A percentile compares a stretch with the other conserved stretches of the same genome.
Evolutionary conservation across 2,113 vertebrate species (phyloP).

Genomic region (Tilapia sparmanii): DNA sequence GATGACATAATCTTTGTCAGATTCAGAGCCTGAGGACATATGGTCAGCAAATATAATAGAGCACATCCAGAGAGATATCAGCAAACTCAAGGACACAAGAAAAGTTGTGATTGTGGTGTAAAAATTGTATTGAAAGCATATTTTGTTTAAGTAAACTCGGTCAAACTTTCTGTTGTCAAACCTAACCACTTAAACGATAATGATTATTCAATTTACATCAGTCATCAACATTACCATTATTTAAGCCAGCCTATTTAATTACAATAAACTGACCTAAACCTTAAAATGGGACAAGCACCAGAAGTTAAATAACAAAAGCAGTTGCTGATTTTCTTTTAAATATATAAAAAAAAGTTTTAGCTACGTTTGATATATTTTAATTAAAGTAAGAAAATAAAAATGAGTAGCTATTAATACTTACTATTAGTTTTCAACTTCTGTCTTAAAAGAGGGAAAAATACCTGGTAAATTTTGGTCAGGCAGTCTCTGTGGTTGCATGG

Average conservation of each 20-base stretch:
- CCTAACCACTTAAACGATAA: background rate
- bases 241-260: background rate
- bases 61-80: conserved; percentile 1
- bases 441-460: background rate
- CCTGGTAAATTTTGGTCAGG: background rate
- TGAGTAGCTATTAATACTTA: background rate
- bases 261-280: background rate
- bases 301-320: background rate
- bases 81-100: background rate
- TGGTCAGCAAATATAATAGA: conserved; percentile 23
- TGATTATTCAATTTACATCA: background rate
- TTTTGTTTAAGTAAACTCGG: background rate
- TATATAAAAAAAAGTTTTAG: background rate
- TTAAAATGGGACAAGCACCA: background rate
- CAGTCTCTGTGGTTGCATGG: background rate
- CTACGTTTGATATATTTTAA: background rate
- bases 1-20: background rate
- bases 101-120: background rate
- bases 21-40: background rate
- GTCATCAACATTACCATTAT: background rate
- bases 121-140: background rate
- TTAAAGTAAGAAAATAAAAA: background rate
- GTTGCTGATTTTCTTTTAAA: background rate
- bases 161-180: background rate
- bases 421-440: background rate